phyloP scores from a whole-genome alignment of 2,113 vertebrate genomes.

The Cheilinus undulatus region DNA sequence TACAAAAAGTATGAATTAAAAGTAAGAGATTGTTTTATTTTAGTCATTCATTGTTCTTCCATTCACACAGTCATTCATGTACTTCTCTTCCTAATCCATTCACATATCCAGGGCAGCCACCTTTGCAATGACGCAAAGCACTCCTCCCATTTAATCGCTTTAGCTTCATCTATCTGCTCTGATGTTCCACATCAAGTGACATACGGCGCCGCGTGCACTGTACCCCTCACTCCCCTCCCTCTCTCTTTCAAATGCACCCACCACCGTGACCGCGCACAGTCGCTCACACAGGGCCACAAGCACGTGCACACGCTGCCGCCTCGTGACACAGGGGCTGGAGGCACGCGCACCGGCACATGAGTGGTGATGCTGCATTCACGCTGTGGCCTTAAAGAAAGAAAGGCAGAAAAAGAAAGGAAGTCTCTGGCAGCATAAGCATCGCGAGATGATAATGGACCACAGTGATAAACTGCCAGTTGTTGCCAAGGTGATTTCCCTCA shows the following conservation, averaged over 20 bases:
- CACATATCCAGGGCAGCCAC: constrained; percentile 65
- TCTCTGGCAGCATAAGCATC: constrained; percentile 9
- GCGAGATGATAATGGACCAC: constrained; percentile 1
- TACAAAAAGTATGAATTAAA: neutral
- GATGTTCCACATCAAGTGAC: constrained; percentile 65
- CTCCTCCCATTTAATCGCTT: constrained; percentile 66
- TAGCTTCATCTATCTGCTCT: constrained; percentile 60
- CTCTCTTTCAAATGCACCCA: neutral
- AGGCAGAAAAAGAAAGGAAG: neutral
- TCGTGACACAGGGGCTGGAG: constrained; percentile 54
- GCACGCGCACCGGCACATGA: constrained; percentile 51
- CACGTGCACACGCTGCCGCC: constrained; percentile 37
- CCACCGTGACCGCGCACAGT: neutral
- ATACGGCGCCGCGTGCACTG: constrained; percentile 14
- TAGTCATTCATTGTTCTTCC: constrained; percentile 60
- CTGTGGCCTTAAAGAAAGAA: constrained; percentile 28
- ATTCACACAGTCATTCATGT: constrained; percentile 63
- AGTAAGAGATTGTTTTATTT: neutral
- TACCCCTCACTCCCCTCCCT: neutral
- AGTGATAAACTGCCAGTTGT: neutral
- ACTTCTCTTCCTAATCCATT: constrained; percentile 59
- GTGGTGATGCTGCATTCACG: constrained; percentile 42
- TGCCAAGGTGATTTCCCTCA: constrained; percentile 22
- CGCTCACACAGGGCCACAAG: constrained; percentile 23
- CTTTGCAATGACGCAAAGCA: constrained; percentile 55